Evolutionary conservation across 2,797 vertebrate genomes (phyloP), one percentile per base, ranked within the genome.

Genomic region (Smutsia gigantea): DNA sequence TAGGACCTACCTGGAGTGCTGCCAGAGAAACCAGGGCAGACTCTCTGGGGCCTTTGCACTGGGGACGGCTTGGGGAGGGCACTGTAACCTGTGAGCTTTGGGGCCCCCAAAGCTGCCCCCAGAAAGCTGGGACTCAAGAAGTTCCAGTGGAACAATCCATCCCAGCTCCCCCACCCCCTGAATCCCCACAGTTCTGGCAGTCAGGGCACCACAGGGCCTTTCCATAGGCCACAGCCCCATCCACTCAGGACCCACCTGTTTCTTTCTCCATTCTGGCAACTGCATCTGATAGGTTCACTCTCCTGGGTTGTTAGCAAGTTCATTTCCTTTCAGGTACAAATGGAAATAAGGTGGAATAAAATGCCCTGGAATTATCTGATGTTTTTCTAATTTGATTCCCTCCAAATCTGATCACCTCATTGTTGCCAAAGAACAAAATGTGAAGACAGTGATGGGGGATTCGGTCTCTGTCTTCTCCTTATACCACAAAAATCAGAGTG

Each of bases 201-300:
- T 46, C 46, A 46, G 46, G 46, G 46, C 46, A 46, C 10, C 46
- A 46, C 46, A 46, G 46, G 46, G 46, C 46, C 46, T 46, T 46
- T 46, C 46, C 46, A 46, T 12, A 2, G 46, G 46, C 46, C 1
- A 0, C 0, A 2, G 34, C 63, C 0, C 31, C 17, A 7, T 1
- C 0, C 1, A 17, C 46, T 12, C 23, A 19, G 10, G 19, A n/a
- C 39, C 81, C 13, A 1, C 39, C 72, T 14, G 4, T 55, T 57
- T 51, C 29, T 79, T 25, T 68, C 17, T 8, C 15, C 53, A 18
- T 31, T 2, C 57, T 68, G 23, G 17, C 17, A 86, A 17, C 13
- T 1, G 31, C 59, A 72, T 77, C 37, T 5, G 23, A 49, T 10
- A 5, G 27, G 31, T 79, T 29, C 0, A 2, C 42, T 90, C 17